Evolutionary conservation across 2,888 invertebrate genomes (phyloP).

Genomic region (Xylophagus ater): DNA sequence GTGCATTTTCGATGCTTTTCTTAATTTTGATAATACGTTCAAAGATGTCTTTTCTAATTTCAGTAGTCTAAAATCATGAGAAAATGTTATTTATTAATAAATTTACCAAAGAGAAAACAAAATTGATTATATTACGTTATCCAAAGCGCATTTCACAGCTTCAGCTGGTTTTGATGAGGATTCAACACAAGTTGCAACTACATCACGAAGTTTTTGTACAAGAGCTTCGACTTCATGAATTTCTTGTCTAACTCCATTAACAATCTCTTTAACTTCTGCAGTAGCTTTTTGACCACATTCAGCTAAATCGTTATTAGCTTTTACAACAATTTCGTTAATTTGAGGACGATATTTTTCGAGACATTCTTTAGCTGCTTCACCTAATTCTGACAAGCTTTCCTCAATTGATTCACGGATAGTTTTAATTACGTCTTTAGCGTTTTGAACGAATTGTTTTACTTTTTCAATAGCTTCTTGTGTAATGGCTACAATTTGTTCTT

Average conservation of each 20-base stretch:
- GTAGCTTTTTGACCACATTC: neutral
- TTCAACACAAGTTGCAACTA: neutral
- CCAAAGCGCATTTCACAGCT: neutral
- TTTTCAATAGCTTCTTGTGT: neutral
- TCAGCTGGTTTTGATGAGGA: neutral
- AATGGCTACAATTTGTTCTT: neutral
- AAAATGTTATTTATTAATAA: neutral
- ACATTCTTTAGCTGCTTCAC: slow-evolving; percentile 1
- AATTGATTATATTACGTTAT: neutral
- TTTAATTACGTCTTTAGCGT: slow-evolving; percentile 2
- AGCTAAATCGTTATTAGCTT: neutral
- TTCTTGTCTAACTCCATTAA: neutral
- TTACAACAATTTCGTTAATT: neutral
- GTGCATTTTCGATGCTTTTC: neutral
- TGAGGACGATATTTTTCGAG: neutral
- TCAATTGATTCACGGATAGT: neutral
- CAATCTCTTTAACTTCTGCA: neutral
- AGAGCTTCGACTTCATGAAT: neutral
- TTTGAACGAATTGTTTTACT: neutral
- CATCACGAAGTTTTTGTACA: neutral
- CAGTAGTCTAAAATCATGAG: neutral
- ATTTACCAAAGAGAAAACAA: no score
- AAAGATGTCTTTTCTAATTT: neutral
- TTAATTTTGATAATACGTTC: neutral
- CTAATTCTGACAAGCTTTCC: neutral